Evolutionary conservation across 2,797 vertebrate species (phyloP).

Genomic region (Steatocranus sp.): DNA sequence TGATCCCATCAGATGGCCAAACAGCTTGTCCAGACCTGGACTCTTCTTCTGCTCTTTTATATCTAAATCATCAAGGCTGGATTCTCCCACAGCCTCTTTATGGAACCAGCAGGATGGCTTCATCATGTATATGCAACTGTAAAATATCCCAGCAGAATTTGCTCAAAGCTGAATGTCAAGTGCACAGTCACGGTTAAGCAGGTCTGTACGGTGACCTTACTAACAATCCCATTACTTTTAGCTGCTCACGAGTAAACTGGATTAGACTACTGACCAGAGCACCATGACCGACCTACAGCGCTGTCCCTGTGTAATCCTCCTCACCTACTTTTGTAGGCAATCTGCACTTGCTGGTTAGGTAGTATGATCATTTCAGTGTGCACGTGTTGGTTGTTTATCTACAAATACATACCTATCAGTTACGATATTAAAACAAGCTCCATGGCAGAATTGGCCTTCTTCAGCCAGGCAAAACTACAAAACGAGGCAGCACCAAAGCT

Average conservation of each 20-base stretch:
- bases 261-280: conserved; percentile 46
- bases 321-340: conserved; percentile 9
- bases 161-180: background rate
- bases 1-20: conserved; percentile 1
- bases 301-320: conserved; percentile 28
- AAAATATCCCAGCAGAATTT: background rate
- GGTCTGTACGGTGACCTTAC: conserved; percentile 2
- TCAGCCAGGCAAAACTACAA: background rate
- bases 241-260: conserved; percentile 47
- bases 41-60: background rate
- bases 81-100: background rate
- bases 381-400: background rate
- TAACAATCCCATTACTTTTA: conserved; percentile 50
- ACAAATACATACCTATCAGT: background rate
- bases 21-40: background rate
- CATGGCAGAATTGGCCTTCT: background rate
- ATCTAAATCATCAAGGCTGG: background rate
- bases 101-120: background rate
- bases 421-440: background rate
- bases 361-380: background rate
- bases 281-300: background rate
- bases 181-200: background rate
- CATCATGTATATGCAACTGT: background rate
- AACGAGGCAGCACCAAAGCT: background rate
- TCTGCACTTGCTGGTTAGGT: background rate